phyloP scores from a whole-genome alignment of 2,113 vertebrate species.

The Atractosteus spatula region DNA sequence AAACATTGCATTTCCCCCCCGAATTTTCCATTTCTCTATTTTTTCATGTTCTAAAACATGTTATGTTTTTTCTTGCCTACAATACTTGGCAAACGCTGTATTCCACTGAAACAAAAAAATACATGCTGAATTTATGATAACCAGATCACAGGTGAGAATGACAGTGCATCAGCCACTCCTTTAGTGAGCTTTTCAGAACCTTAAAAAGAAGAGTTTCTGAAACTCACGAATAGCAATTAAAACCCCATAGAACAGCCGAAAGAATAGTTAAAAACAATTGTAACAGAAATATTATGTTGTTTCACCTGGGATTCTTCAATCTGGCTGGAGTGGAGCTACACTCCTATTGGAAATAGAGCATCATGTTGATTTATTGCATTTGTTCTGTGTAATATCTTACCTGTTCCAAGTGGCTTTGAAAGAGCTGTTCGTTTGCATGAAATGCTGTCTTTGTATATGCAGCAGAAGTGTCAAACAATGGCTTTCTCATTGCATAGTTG shows the following conservation, averaged over 20 bases:
- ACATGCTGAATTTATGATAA: too few species aligned
- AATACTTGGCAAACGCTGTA: too few species aligned
- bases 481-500: constrained; percentile 37
- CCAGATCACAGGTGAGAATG: too few species aligned
- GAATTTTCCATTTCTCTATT: background rate
- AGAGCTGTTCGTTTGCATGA: constrained; percentile 50
- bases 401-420: constrained; percentile 23
- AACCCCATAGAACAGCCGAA: too few species aligned
- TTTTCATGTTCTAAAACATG: background rate
- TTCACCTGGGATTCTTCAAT: background rate
- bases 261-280: too few species aligned
- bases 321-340: background rate
- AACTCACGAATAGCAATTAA: too few species aligned
- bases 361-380: background rate
- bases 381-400: constrained; percentile 38
- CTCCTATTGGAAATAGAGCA: background rate
- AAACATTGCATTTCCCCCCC: background rate
- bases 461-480: background rate
- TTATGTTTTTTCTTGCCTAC: too few species aligned
- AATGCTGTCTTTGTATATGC: constrained; percentile 24
- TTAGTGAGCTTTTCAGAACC: too few species aligned
- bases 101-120: too few species aligned
- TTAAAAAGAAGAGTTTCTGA: too few species aligned
- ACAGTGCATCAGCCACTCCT: too few species aligned
- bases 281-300: too few species aligned